A percentile compares a stretch with the other conserved stretches of the same genome.
Conservation (phyloP, 35 echinoderm and acorn worm genomes). For the Ophiothrix spiculata region DNA sequence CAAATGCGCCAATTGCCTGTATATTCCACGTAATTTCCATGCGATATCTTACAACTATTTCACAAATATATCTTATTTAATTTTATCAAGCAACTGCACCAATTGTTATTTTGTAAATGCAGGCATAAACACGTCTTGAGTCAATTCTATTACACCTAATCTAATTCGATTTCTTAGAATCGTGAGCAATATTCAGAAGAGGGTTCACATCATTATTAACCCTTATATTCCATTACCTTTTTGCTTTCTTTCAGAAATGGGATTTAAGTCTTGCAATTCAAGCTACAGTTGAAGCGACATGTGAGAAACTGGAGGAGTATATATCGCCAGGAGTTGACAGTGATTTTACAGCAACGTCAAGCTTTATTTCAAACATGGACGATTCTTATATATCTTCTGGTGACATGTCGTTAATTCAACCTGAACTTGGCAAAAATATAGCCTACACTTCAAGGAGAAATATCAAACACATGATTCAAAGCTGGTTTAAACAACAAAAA, state of each 20-base stretch:
- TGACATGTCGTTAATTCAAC: background rate
- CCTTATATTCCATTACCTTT: background rate
- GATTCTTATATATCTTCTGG: background rate
- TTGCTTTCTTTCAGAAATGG: slow-evolving; percentile 17
- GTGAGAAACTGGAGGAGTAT: background rate
- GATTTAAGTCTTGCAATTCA: slow-evolving; percentile 12
- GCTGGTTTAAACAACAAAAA: slow-evolving; percentile 8
- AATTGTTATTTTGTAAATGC: background rate
- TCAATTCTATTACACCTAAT: background rate
- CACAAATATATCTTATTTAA: background rate
- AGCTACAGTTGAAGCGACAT: slow-evolving; percentile 8
- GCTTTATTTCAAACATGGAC: background rate
- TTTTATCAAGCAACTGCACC: background rate
- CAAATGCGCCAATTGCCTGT: no score
- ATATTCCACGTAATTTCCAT: no score
- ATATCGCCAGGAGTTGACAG: background rate
- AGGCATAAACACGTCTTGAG: no score
- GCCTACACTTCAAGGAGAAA: background rate
- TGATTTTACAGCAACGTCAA: background rate
- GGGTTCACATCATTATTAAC: background rate
- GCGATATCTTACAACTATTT: no score
- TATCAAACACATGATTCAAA: slow-evolving; percentile 23
- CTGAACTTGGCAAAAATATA: slow-evolving; percentile 4
- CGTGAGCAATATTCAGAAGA: background rate
- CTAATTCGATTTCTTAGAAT: background rate